Percentiles rank a stretch among this genome's conserved stretches.
phyloP scores from a whole-genome alignment of 2,113 vertebrate species.

The Jaculus jaculus region DNA sequence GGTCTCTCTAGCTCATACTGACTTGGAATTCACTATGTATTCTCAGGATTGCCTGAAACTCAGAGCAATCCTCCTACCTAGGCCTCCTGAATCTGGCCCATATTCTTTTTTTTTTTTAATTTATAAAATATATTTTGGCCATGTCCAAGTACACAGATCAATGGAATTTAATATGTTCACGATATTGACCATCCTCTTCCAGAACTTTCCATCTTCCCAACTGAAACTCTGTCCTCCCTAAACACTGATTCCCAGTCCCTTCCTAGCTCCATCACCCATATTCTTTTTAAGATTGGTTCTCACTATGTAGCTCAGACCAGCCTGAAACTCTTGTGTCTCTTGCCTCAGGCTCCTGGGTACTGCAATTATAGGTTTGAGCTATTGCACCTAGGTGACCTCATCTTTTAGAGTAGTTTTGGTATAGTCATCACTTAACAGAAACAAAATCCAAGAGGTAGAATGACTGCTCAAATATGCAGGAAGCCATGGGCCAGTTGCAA shows the following conservation, averaged over 20 bases:
- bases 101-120: too few species aligned
- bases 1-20: too few species aligned
- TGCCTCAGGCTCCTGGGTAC: not conserved
- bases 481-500: not conserved
- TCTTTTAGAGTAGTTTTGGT: not conserved
- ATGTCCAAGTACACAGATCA: rapidly evolving
- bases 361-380: not conserved
- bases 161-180: not conserved
- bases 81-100: not conserved
- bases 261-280: rapidly evolving
- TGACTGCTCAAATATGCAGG: not conserved
- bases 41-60: too few species aligned
- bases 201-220: not conserved
- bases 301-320: too few species aligned
- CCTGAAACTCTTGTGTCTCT: not conserved
- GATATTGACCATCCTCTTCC: rapidly evolving
- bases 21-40: not conserved
- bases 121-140: too few species aligned
- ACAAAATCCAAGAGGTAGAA: not conserved
- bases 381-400: not conserved
- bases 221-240: rapidly evolving
- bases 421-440: not conserved
- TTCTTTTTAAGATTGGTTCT: not conserved
- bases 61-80: not conserved
- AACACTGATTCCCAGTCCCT: rapidly evolving